Evolutionary conservation across 2,888 invertebrate species (phyloP), one percentile per base, ranked within the genome.

Genomic region (Digitonthophagus gazella): DNA sequence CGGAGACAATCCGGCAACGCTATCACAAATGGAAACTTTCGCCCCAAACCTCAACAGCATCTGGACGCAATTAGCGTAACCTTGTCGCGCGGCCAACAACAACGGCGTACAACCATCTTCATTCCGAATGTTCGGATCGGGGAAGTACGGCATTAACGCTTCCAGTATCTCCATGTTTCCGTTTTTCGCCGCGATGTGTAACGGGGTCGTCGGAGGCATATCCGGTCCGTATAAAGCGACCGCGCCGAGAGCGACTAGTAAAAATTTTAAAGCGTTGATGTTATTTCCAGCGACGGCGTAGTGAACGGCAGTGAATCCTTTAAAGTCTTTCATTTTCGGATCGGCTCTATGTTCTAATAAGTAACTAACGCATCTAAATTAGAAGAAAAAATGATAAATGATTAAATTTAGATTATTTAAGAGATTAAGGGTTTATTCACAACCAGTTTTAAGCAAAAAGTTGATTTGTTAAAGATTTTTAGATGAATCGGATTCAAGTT

Each of bases 271-370:
- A 2, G 86, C 85, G 54, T 83, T 79, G 69, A 83, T 82, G 77
- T 88, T 87, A 5, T 86, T 86, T 61, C 86, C 87, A n/a, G 86
- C 83, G 64, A 88, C 87, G 4, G 89, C 88, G 76, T 89, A 89
- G 78, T 89, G 89, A 28, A 89, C 82, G 3, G 88, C 84, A 15
- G 86, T 86, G 75, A 85, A 88, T 1, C 89, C 88, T 58, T 85
- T 83, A 67, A 83, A 83, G 76, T 89, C 89, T 58, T 83, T 80
- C 18, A 86, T 76, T 67, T 82, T 83, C 0, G 87, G 84, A 76
- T 88, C 84, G 0, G 88, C 87, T 75, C 85, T 85, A 73, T 88
- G 86, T 70, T 85, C 82, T 68, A 89, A 76, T 57, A 89, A 78
- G 74, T 87, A 85, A 72, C 87, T 86, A 1, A 89, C 85, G 75